These are phyloP conservation scores for Hirtodrosophila duncani DNA, from an alignment of 2,888 invertebrate genomes.

Conservation along the genomic window DNA sequence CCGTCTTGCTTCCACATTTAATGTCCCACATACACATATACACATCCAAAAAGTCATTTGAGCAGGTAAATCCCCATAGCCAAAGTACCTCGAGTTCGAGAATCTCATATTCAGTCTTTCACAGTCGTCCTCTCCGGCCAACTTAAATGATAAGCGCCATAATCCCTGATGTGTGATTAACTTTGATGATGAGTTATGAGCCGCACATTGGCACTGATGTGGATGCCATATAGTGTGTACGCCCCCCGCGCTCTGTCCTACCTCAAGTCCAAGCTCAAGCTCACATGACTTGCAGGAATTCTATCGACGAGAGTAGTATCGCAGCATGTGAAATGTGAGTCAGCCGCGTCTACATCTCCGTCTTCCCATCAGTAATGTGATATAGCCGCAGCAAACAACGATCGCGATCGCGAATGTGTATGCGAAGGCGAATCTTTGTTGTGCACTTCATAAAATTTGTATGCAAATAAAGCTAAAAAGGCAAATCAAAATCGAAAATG, in stretches of 20 bases:
- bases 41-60: slow-evolving; percentile 49
- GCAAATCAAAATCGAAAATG: not conserved
- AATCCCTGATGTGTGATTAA: slow-evolving; percentile 73
- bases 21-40: slow-evolving; percentile 33
- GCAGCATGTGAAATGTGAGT: slow-evolving; percentile 67
- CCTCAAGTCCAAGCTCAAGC: slow-evolving; percentile 36
- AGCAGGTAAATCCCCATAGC: slow-evolving; percentile 52
- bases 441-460: slow-evolving; percentile 61
- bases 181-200: slow-evolving; percentile 73
- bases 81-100: too few species aligned
- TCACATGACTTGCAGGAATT: slow-evolving; percentile 67
- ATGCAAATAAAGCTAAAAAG: slow-evolving; percentile 55
- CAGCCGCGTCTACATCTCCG: too few species aligned
- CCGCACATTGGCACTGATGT: slow-evolving; percentile 68
- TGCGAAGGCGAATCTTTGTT: slow-evolving; percentile 6
- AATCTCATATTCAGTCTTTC: slow-evolving; percentile 9
- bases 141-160: slow-evolving; percentile 72
- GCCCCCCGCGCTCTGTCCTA: slow-evolving; percentile 24
- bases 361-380: slow-evolving; percentile 63
- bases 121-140: slow-evolving; percentile 59
- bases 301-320: slow-evolving; percentile 21
- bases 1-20: slow-evolving; percentile 44
- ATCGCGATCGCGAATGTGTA: slow-evolving; percentile 20
- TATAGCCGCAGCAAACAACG: slow-evolving; percentile 44
- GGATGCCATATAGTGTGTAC: slow-evolving; percentile 2